Percentiles rank a stretch among this genome's conserved stretches.
Conservation (phyloP, 2,113 vertebrate species). For the Elephas maximus region DNA sequence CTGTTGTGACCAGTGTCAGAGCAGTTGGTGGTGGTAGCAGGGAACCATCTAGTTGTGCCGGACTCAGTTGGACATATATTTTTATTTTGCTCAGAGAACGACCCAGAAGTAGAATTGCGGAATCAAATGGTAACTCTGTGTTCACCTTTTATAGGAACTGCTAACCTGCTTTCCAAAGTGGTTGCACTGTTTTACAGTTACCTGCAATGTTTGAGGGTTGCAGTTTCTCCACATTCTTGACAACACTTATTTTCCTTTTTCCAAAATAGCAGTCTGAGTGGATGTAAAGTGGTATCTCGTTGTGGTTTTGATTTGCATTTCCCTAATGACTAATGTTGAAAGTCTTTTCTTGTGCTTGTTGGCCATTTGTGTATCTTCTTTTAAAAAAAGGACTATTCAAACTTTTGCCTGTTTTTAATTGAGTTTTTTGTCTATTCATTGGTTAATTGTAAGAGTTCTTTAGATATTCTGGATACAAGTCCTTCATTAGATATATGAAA, state of each 20-base stretch:
- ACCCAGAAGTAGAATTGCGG: neutral
- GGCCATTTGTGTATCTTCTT: neutral
- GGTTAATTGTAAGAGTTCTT: neutral
- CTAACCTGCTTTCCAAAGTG: neutral
- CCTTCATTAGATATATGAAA: neutral
- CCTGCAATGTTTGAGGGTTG: neutral
- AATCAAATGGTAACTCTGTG: neutral
- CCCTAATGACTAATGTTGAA: neutral
- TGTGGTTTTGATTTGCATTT: conserved; percentile 48
- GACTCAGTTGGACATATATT: neutral
- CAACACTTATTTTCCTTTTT: conserved; percentile 16
- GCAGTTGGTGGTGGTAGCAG: too few relatives aligned
- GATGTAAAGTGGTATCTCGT: neutral
- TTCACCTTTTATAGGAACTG: neutral
- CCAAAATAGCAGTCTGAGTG: neutral
- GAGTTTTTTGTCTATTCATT: neutral
- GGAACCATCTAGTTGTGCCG: too few relatives aligned
- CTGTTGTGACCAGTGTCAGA: too few relatives aligned
- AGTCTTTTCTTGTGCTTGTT: conserved; percentile 1
- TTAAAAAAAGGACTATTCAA: conserved; percentile 33
- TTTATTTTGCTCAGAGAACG: conserved; percentile 32
- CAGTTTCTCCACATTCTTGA: neutral
- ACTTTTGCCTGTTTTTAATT: conserved; percentile 48
- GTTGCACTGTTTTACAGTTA: neutral
- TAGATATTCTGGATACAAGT: conserved; percentile 24